Base-by-base conservation (phyloP, 2,888 invertebrate species). In the Acronicta aceris region DNA sequence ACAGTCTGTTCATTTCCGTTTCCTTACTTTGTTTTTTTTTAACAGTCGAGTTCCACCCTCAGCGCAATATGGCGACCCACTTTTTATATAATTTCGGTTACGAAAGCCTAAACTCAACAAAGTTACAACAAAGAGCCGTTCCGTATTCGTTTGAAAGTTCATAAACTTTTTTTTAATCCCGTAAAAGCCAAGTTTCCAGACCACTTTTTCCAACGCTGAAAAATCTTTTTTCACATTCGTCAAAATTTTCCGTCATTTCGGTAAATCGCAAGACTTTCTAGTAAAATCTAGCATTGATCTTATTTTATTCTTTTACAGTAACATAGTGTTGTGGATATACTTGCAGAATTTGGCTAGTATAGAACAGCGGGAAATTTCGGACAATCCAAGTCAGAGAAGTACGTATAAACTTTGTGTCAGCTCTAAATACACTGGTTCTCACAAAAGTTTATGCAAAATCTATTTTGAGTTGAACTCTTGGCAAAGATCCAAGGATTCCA, bases 401-500 rank as follows among this genome's bases (percentile, higher is more conserved):
- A 13, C 40, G 21, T 0, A 21, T 45, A 59, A 74, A 76, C 59
- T 69, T 71, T 76, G 52, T 2, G 30, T 13, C n/a, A 57, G 69
- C 21, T 69, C 65, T 27, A 68, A 50, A 21, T 62, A 47, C 8
- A 49, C 15, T 52, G 53, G 73, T 1, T 1, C 2, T 1, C 12
- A 16, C 4, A 13, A 41, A 41, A 15, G 54, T 47, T 40, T 43
- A n/a, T 38, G 8, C 16, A 1, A 2, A 0, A 36, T 7, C 65
- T 15, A 27, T 42, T 50, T 33, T 17, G 46, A 13, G n/a, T 10
- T 58, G 69, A 51, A n/a, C 65, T 36, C 21, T 71, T 68, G 67
- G 65, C 71, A 8, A 2, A 6, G n/a, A 9, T 17, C 67, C 67
- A 68, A 54, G 40, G n/a, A n/a, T 54, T n/a, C 5, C 16, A 7